phyloP scores from a whole-genome alignment of 2,113 vertebrate species.

The Talpa occidentalis region DNA sequence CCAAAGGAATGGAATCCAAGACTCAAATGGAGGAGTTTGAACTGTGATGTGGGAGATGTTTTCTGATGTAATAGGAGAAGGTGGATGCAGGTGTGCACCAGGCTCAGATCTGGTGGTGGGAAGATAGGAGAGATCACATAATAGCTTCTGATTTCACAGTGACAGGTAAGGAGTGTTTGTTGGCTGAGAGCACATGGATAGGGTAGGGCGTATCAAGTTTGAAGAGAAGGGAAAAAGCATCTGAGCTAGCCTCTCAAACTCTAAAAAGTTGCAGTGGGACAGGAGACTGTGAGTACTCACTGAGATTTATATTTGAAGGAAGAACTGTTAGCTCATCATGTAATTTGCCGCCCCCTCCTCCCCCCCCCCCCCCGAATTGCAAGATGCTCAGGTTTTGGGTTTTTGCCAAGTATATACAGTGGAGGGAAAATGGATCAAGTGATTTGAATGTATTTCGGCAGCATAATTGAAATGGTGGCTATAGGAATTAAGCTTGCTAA shows the following conservation, averaged over 20 bases:
- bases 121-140: neutral
- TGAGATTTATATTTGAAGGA: neutral
- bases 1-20: neutral
- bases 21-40: neutral
- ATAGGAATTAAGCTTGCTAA: neutral
- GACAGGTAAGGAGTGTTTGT: neutral
- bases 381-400: neutral
- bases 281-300: neutral
- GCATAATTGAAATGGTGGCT: neutral
- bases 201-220: neutral
- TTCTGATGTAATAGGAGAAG: neutral
- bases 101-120: neutral
- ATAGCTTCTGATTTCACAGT: constrained; percentile 6
- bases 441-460: neutral
- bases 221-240: neutral
- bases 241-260: neutral
- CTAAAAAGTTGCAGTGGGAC: neutral
- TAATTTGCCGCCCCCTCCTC: too few species aligned
- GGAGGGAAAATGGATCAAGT: neutral
- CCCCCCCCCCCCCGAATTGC: neutral
- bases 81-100: neutral
- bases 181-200: neutral
- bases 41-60: neutral
- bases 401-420: neutral
- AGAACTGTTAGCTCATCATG: neutral